Conservation (phyloP, 2,888 invertebrate genomes). For the Fabriciana adippe region DNA sequence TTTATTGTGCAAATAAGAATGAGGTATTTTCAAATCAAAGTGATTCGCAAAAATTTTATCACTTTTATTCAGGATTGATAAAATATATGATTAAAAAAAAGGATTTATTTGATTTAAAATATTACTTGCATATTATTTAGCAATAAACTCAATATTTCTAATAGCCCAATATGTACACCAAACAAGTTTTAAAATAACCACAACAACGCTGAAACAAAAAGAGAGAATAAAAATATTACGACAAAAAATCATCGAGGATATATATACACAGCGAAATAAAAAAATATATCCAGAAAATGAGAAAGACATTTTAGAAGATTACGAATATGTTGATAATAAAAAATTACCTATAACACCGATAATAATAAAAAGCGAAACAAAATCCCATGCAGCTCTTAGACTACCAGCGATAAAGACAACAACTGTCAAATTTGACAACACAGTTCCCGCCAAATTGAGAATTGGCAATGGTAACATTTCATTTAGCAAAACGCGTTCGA, state of each 20-base stretch:
- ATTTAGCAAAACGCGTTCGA: conserved; percentile 6
- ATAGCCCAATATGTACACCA: conserved; percentile 24
- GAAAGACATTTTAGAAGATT: conserved; percentile 12
- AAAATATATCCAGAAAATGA: conserved; percentile 8
- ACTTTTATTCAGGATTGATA: too few species aligned
- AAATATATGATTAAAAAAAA: too few species aligned
- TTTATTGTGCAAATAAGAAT: too few species aligned
- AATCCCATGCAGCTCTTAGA: conserved; percentile 17
- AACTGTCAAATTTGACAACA: conserved; percentile 25
- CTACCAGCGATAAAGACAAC: conserved; percentile 5
- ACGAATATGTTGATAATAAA: conserved; percentile 22
- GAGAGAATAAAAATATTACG: conserved; percentile 32
- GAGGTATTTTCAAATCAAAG: too few species aligned
- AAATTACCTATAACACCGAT: conserved; percentile 37
- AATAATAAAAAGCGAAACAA: conserved; percentile 1
- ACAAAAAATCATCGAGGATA: conserved; percentile 30
- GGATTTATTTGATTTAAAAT: too few species aligned
- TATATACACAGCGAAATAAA: conserved; percentile 9
- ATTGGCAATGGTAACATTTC: conserved; percentile 3
- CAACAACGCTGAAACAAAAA: conserved; percentile 25
- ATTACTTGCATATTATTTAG: too few species aligned
- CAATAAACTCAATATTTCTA: not conserved
- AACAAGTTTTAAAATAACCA: conserved; percentile 18
- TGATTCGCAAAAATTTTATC: too few species aligned
- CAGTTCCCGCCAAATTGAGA: not conserved